Percentiles rank a stretch among this genome's conserved stretches.
Conservation (phyloP, 2,113 vertebrate species). For the Microtus oregoni region DNA sequence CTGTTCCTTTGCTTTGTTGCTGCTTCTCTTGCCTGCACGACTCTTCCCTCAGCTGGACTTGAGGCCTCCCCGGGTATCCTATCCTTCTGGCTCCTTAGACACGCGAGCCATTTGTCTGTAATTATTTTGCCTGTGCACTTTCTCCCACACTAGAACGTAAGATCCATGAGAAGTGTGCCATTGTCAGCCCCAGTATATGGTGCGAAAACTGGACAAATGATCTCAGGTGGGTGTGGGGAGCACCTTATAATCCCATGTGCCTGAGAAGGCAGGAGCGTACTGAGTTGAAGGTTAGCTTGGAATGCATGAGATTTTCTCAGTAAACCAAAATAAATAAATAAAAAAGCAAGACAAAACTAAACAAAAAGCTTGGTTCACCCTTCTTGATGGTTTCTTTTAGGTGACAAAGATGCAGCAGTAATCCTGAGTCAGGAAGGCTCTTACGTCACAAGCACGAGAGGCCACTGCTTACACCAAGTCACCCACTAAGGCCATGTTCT, state of each 20-base stretch:
- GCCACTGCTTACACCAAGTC: background rate
- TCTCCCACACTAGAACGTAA: background rate
- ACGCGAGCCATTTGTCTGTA: background rate
- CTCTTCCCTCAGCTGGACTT: background rate
- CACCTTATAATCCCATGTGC: background rate
- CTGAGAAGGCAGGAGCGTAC: background rate
- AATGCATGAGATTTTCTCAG: background rate
- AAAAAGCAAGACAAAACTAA: background rate
- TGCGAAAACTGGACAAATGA: background rate
- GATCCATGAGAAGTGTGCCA: background rate
- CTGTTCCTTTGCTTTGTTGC: background rate
- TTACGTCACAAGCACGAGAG: background rate
- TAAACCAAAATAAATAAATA: background rate
- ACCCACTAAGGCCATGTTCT: background rate
- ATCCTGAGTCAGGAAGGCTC: background rate
- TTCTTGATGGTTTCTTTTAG: background rate
- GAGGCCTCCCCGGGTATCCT: background rate
- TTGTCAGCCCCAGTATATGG: background rate
- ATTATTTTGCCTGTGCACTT: background rate
- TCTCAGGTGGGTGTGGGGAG: background rate
- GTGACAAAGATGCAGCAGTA: background rate
- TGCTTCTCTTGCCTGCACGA: background rate
- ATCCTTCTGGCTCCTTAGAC: background rate
- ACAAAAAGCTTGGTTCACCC: background rate
- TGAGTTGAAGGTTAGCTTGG: background rate